phyloP scores from a whole-genome alignment of 2,113 vertebrate genomes.

The Cyprinodon brontotheroides region DNA sequence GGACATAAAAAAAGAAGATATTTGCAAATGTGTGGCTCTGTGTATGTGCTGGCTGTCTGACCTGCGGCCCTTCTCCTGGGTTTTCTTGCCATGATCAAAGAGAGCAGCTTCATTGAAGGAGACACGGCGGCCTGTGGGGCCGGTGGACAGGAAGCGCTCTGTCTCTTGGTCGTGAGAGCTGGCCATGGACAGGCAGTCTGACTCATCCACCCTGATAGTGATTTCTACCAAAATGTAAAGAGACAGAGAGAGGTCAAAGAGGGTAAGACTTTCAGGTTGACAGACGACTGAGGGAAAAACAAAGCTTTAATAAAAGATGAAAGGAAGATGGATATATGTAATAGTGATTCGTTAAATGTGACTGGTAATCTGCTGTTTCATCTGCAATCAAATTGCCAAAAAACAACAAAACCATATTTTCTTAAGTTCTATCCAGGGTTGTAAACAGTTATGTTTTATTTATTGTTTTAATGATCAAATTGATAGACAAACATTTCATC shows the following conservation, averaged over 20 bases:
- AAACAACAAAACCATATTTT: no score
- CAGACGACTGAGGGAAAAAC: not conserved
- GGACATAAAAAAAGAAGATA: not conserved
- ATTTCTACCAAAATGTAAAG: conserved; percentile 79
- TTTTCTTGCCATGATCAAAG: conserved; percentile 90
- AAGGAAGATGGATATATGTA: not conserved
- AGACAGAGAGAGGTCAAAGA: conserved; percentile 15
- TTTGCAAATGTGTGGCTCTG: conserved; percentile 3
- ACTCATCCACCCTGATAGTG: conserved; percentile 89
- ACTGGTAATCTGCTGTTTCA: not conserved
- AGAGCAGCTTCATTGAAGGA: conserved; percentile 98
- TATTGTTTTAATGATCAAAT: no score
- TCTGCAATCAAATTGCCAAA: not conserved
- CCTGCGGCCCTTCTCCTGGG: conserved; percentile 95
- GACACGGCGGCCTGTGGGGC: conserved; percentile 88
- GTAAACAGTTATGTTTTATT: no score
- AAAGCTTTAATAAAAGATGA: not conserved
- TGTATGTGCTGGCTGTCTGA: conserved; percentile 60
- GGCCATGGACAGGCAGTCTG: conserved; percentile 85
- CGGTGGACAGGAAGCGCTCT: conserved; percentile 90
- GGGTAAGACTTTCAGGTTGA: conserved; percentile 4
- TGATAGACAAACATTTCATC: no score
- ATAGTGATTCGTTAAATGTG: not conserved
- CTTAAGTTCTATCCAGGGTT: no score
- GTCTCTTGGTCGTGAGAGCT: conserved; percentile 88